Evolutionary conservation across 2,888 invertebrate species (phyloP).

Genomic region (Microctonus aethiopoides): DNA sequence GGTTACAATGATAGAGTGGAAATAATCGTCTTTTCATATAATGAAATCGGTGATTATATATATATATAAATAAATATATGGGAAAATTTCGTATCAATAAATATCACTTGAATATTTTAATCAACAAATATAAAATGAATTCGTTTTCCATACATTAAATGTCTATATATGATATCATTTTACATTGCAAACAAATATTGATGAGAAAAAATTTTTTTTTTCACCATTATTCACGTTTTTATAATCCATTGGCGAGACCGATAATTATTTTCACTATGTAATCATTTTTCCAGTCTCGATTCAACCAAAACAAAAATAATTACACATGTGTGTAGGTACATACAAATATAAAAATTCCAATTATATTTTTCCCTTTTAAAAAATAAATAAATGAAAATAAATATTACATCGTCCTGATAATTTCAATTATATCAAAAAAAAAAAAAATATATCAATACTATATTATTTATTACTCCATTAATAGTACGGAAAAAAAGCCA

Average conservation of each 20-base stretch:
- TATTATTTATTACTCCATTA: too few relatives aligned
- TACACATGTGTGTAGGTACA: slow-evolving; percentile 9
- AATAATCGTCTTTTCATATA: background rate
- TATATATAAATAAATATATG: background rate
- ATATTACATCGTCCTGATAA: too few relatives aligned
- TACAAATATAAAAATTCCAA: too few relatives aligned
- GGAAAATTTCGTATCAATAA: too few relatives aligned
- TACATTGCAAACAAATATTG: slow-evolving; percentile 27
- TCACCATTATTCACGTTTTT: slow-evolving; percentile 12
- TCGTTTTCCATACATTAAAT: background rate
- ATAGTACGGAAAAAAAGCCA: too few relatives aligned
- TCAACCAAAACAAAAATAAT: slow-evolving; percentile 11
- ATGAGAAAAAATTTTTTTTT: slow-evolving; percentile 27
- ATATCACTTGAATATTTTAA: background rate
- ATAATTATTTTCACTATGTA: slow-evolving; percentile 14
- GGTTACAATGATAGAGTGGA: background rate
- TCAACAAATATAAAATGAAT: background rate
- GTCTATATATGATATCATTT: background rate
- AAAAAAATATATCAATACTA: too few relatives aligned
- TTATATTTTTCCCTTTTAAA: too few relatives aligned
- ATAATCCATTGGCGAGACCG: slow-evolving; percentile 36
- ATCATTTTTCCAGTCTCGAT: slow-evolving; percentile 9
- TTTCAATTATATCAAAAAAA: too few relatives aligned
- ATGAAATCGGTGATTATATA: background rate
- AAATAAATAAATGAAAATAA: too few relatives aligned